These are phyloP conservation scores for Eira barbara DNA, from an alignment of 2,113 vertebrate genomes.

Conservation along the genomic window DNA sequence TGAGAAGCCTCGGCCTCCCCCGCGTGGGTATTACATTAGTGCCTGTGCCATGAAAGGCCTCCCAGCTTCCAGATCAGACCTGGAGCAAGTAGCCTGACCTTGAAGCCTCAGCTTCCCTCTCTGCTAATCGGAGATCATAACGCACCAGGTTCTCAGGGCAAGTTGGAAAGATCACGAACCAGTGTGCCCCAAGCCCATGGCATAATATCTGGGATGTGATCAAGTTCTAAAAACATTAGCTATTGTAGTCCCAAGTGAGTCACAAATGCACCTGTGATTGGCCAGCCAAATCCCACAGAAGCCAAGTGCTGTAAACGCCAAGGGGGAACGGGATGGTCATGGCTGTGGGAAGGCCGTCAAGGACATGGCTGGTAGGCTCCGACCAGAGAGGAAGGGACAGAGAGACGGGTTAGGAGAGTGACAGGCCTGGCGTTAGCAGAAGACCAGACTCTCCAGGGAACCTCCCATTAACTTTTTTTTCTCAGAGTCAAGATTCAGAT, in stretches of 20 bases:
- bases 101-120: neutral
- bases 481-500: neutral
- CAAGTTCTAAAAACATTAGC: neutral
- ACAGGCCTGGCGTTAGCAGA: accelerated
- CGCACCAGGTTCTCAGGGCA: neutral
- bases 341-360: accelerated
- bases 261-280: too few species aligned
- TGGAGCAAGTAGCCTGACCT: too few species aligned
- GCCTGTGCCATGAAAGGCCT: accelerated
- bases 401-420: accelerated
- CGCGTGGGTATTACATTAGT: accelerated
- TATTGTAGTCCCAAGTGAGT: accelerated
- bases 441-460: neutral
- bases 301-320: accelerated
- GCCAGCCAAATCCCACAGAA: neutral
- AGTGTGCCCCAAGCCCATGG: neutral
- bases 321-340: accelerated
- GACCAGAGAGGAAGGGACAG: neutral
- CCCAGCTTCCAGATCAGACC: neutral
- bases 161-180: neutral
- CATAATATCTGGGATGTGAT: accelerated
- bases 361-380: neutral
- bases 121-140: neutral
- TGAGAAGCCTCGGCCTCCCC: neutral
- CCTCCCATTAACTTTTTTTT: neutral